Percentiles rank a stretch among this genome's conserved stretches.
Conservation (phyloP, 2,888 invertebrate genomes). For the Ennomos fuscantarius region DNA sequence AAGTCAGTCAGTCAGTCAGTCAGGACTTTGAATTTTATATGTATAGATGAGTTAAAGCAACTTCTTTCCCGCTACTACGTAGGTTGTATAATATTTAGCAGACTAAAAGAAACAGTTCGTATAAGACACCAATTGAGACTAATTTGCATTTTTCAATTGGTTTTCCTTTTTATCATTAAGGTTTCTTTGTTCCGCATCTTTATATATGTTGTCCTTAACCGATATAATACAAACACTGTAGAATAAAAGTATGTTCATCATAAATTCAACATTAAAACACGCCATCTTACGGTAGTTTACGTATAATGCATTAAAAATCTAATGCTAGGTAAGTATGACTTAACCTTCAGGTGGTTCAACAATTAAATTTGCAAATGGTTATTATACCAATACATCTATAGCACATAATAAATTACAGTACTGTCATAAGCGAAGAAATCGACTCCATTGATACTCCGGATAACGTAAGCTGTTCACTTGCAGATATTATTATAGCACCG, state of each 20-base stretch:
- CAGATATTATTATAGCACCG: conserved; percentile 60
- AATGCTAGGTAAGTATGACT: conserved; percentile 8
- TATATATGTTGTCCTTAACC: no score
- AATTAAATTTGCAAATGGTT: conserved; percentile 36
- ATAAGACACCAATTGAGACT: conserved; percentile 1
- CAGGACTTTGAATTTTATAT: no score
- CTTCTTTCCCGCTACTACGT: no score
- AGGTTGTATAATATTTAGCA: no score
- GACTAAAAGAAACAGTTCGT: no score
- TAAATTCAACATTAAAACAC: background rate
- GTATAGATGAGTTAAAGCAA: background rate
- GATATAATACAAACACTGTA: no score
- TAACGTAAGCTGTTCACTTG: conserved; percentile 57
- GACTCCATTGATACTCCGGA: conserved; percentile 61
- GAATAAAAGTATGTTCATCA: no score
- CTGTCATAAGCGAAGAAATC: conserved; percentile 65
- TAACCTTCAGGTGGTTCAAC: conserved; percentile 1
- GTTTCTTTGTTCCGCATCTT: conserved; percentile 9
- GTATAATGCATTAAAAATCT: no score
- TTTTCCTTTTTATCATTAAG: conserved; percentile 5
- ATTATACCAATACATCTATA: conserved; percentile 54
- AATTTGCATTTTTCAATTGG: conserved; percentile 34
- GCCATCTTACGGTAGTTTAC: conserved; percentile 25
- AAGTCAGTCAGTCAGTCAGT: no score
- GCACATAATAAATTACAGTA: conserved; percentile 9